These are phyloP conservation scores for Semicossyphus pulcher DNA, from an alignment of 2,113 vertebrate species.

Conservation along the genomic window DNA sequence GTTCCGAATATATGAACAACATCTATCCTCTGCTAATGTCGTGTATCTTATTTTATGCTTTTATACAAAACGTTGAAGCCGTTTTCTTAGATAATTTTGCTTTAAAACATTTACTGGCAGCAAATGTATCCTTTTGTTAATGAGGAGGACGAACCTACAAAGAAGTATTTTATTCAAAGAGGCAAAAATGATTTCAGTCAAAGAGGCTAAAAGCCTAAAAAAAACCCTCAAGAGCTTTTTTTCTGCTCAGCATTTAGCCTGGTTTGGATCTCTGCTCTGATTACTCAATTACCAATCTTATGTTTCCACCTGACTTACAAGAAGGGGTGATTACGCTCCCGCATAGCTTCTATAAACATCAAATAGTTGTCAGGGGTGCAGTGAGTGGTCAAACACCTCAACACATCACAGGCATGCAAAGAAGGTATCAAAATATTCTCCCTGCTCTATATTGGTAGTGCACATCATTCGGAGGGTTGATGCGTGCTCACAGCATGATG, in stretches of 20 bases:
- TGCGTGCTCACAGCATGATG: neutral
- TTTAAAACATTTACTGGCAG: too few species aligned
- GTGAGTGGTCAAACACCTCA: neutral
- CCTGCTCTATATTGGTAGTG: neutral
- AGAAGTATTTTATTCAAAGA: too few species aligned
- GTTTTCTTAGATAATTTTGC: too few species aligned
- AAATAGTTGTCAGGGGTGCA: neutral
- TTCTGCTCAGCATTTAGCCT: neutral
- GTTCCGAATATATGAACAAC: neutral
- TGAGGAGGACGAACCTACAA: too few species aligned
- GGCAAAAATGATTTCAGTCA: too few species aligned
- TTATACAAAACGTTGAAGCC: too few species aligned
- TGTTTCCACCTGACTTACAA: too few species aligned
- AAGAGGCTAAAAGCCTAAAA: too few species aligned
- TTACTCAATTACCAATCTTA: too few species aligned
- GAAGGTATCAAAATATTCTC: neutral
- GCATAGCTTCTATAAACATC: too few species aligned
- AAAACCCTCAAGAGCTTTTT: neutral
- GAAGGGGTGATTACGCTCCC: too few species aligned
- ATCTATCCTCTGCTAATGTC: neutral
- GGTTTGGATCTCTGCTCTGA: neutral
- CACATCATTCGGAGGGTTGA: neutral
- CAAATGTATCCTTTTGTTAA: too few species aligned
- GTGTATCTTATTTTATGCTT: neutral
- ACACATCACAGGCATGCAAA: neutral